These are phyloP conservation scores for Simalia tracyae DNA, from an alignment of 2,797 vertebrate genomes.

Conservation along the genomic window DNA sequence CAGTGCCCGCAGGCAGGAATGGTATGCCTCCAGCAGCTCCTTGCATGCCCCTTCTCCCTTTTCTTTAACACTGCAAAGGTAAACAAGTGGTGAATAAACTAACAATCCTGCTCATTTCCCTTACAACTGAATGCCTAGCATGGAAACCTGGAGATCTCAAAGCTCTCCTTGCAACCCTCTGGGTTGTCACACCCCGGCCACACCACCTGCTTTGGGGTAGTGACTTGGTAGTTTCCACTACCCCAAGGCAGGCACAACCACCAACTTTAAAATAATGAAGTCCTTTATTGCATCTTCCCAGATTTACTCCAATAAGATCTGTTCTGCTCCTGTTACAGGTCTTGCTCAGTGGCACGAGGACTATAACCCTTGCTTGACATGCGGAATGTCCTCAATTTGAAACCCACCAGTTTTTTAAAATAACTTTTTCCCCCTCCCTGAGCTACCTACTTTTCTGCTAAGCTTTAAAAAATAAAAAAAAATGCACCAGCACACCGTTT, in stretches of 20 bases:
- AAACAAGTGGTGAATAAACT: neutral
- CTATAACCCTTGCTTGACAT: neutral
- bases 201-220: neutral
- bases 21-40: slow-evolving; percentile 55
- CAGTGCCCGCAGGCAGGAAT: slow-evolving; percentile 52
- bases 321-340: neutral
- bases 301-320: neutral
- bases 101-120: neutral
- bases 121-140: neutral
- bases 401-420: neutral
- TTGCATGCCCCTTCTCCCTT: slow-evolving; percentile 48
- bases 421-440: neutral
- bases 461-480: neutral
- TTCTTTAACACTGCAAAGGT: slow-evolving; percentile 34
- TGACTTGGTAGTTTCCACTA: neutral
- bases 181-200: neutral
- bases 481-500: neutral
- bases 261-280: neutral
- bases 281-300: neutral
- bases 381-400: neutral
- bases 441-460: neutral
- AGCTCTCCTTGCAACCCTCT: neutral
- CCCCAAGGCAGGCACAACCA: neutral
- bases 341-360: neutral
- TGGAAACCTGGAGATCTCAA: neutral